Base-by-base conservation (phyloP, 1,140 invertebrate species). In the Lordiphosa mommai region DNA sequence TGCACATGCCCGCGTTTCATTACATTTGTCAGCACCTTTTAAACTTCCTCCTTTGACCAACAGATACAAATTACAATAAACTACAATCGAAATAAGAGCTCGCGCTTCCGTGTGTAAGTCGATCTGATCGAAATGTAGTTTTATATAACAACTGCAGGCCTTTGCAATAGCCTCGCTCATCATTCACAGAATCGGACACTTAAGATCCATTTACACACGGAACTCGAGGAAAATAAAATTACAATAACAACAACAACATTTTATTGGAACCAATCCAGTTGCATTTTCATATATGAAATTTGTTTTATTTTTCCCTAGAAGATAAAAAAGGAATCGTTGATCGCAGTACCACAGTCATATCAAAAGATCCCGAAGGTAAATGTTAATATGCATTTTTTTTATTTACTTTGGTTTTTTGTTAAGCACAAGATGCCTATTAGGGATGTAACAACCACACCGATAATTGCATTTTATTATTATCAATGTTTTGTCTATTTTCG, bases 311-410 rank as follows among this genome's bases (percentile, higher is more conserved):
- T 63, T 65, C 73, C 55, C 44, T 88, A 94, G 93, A 96, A 92
- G 95, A 96, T 91, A 96, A 96, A 92, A 96, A 96, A 90, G 93
- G 92, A 91, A 94, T 94, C 88, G 95, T 96, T 90, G 96, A 97
- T 91, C 93, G 96, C 90, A 96, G 95, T 90, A 96, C 95, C 90
- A 97, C 96, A 87, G 96, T 97, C 88, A 96, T 97, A 91, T 95
- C 95, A 89, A 96, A 96, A 93, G 96, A 97, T 88, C 94, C 95
- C 79, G 94, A 95, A 94, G 95, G 87, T 88, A 88, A 88, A 66
- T 74, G 32, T 47, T 50, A 23, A 34, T 8, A 23, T 37, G 12
- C n/a, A 61, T 49, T 52, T 48, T 12, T 48, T 32, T n/a, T n/a
- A n/a, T n/a, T n/a, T n/a, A n/a, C 34, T 51, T 33, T 17, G 6